Evolutionary conservation across 2,113 vertebrate species (phyloP).

Genomic region (Notothenia coriiceps): DNA sequence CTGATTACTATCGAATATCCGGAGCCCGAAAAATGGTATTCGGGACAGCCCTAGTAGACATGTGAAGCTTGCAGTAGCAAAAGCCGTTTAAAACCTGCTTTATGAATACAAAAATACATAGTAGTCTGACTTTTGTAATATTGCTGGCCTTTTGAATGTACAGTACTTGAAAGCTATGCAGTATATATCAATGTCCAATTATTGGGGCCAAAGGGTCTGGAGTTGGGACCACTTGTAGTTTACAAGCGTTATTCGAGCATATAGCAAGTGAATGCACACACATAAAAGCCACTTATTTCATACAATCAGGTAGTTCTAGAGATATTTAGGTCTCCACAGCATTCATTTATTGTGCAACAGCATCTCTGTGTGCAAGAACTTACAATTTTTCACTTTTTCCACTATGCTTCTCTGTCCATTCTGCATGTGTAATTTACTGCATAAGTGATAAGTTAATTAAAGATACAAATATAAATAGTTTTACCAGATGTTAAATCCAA

Average conservation of each 20-base stretch:
- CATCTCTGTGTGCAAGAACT: neutral
- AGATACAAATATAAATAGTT: neutral
- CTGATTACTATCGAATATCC: too few species aligned
- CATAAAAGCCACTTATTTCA: neutral
- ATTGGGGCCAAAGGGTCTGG: conserved; percentile 50
- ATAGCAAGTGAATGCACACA: neutral
- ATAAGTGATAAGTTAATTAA: neutral
- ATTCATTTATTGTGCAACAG: neutral
- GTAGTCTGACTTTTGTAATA: too few species aligned
- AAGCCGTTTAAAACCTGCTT: too few species aligned
- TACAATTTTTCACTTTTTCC: neutral
- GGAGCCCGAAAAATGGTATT: too few species aligned
- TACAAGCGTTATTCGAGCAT: neutral
- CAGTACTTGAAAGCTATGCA: neutral
- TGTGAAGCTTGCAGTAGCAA: too few species aligned
- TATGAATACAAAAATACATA: too few species aligned
- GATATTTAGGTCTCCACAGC: neutral
- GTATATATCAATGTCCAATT: conserved; percentile 48
- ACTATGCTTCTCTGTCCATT: neutral
- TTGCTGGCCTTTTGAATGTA: too few species aligned
- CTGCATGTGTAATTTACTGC: neutral
- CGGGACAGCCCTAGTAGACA: too few species aligned
- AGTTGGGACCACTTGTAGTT: conserved; percentile 47
- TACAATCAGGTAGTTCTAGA: neutral
- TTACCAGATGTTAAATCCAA: neutral